Percentiles rank a stretch among this genome's conserved stretches.
phyloP scores from a whole-genome alignment of 2,797 vertebrate species.

The Spinibarbus caldwelli region DNA sequence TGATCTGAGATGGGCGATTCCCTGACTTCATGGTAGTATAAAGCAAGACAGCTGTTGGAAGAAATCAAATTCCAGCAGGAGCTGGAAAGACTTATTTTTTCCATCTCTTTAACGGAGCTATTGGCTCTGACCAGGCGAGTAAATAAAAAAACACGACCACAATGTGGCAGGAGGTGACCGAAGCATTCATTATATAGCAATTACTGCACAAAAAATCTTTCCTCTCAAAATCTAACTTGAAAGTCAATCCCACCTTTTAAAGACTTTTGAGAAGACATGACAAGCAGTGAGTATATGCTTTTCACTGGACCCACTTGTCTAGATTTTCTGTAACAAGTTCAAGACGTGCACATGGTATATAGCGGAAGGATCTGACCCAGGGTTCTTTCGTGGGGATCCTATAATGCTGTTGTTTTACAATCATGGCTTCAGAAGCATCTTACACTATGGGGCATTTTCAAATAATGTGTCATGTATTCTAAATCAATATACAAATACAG shows the following conservation, averaged over 20 bases:
- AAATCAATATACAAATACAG: background rate
- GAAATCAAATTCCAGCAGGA: slow-evolving; percentile 85
- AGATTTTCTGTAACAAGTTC: slow-evolving; percentile 66
- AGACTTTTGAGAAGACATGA: slow-evolving; percentile 72
- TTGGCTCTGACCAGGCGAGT: slow-evolving; percentile 81
- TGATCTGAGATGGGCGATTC: slow-evolving; percentile 86
- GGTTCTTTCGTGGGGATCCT: slow-evolving; percentile 45
- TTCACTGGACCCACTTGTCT: slow-evolving; percentile 37
- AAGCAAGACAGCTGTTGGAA: slow-evolving; percentile 90
- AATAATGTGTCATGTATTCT: slow-evolving; percentile 36
- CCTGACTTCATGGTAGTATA: slow-evolving; percentile 88
- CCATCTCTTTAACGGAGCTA: slow-evolving; percentile 86
- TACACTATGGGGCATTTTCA: slow-evolving; percentile 41
- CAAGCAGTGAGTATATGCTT: slow-evolving; percentile 60
- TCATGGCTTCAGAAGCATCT: slow-evolving; percentile 38
- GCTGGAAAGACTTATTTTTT: slow-evolving; percentile 86
- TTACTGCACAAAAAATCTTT: slow-evolving; percentile 76
- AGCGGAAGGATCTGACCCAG: slow-evolving; percentile 49
- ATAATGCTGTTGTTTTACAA: slow-evolving; percentile 53
- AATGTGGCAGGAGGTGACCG: slow-evolving; percentile 81
- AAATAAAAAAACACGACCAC: slow-evolving; percentile 84
- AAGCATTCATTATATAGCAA: slow-evolving; percentile 87
- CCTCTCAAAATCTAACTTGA: slow-evolving; percentile 75
- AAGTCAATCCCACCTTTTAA: slow-evolving; percentile 74
- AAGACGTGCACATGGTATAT: slow-evolving; percentile 60